A percentile compares a stretch with the other conserved stretches of the same genome.
Conservation (phyloP, 1,140 invertebrate species). For the Amphibalanus amphitrite region DNA sequence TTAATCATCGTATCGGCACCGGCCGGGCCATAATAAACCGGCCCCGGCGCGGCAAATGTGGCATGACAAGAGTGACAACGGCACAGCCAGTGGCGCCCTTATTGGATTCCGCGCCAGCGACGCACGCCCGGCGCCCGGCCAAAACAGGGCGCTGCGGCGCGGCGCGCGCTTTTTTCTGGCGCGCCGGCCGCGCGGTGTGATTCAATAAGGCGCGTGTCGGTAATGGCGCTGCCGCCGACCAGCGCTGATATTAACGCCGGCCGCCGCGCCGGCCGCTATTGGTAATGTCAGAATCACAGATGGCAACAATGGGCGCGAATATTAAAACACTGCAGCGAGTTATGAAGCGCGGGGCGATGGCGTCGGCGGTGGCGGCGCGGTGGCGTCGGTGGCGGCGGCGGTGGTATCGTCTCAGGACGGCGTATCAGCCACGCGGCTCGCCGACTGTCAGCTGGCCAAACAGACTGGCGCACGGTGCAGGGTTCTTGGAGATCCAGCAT, state of each 20-base stretch:
- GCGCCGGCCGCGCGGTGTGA: not conserved
- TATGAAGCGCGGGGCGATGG: conserved; percentile 1
- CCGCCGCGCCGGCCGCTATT: not conserved
- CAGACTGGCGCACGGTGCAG: too few relatives aligned
- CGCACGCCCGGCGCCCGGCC: too few relatives aligned
- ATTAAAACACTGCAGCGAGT: not conserved
- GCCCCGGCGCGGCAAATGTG: not conserved
- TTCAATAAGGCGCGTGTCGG: not conserved
- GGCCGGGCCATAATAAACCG: not conserved
- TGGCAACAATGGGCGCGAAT: not conserved
- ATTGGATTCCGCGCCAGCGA: not conserved
- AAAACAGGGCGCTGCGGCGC: not conserved
- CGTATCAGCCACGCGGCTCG: not conserved
- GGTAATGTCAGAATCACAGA: conserved; percentile 1
- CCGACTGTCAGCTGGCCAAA: too few relatives aligned
- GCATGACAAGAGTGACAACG: not conserved
- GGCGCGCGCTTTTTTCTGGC: not conserved
- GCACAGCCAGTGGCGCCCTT: not conserved
- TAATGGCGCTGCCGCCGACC: not conserved
- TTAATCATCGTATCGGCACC: not conserved
- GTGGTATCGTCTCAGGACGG: not conserved
- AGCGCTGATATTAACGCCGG: not conserved
- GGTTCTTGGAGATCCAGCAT: too few relatives aligned
- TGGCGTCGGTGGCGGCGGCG: not conserved
- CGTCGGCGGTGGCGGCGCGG: too few relatives aligned